A percentile compares a stretch with the other conserved stretches of the same genome.
Evolutionary conservation across 2,113 vertebrate species (phyloP).

Genomic region (Anguilla rostrata): DNA sequence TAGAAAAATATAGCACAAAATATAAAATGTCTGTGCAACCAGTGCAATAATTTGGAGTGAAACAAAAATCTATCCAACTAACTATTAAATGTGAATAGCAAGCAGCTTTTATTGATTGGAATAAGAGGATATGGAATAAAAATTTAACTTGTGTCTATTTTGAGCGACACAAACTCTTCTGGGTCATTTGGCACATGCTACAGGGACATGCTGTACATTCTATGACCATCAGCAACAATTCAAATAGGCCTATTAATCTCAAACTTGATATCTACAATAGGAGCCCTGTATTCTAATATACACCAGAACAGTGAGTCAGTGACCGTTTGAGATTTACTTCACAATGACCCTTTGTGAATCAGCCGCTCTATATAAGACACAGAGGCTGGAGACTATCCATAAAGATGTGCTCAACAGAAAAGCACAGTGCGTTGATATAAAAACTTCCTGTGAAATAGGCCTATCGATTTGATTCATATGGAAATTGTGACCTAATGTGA

Average conservation of each 20-base stretch:
- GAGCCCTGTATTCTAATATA: background rate
- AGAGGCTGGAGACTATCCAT: background rate
- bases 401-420: background rate
- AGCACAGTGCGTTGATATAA: background rate
- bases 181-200: background rate
- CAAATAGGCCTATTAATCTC: background rate
- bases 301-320: background rate
- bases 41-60: background rate
- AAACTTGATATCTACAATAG: background rate
- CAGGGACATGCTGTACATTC: background rate
- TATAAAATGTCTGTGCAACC: background rate
- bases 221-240: background rate
- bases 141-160: background rate
- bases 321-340: background rate
- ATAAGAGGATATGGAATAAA: background rate
- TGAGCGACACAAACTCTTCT: background rate
- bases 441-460: background rate
- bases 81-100: background rate
- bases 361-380: background rate
- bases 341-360: background rate
- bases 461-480: background rate
- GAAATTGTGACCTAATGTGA: background rate
- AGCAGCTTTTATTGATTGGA: background rate
- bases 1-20: background rate
- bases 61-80: background rate